phyloP scores from a whole-genome alignment of 2,113 vertebrate genomes.

The Anarrhichthys ocellatus region DNA sequence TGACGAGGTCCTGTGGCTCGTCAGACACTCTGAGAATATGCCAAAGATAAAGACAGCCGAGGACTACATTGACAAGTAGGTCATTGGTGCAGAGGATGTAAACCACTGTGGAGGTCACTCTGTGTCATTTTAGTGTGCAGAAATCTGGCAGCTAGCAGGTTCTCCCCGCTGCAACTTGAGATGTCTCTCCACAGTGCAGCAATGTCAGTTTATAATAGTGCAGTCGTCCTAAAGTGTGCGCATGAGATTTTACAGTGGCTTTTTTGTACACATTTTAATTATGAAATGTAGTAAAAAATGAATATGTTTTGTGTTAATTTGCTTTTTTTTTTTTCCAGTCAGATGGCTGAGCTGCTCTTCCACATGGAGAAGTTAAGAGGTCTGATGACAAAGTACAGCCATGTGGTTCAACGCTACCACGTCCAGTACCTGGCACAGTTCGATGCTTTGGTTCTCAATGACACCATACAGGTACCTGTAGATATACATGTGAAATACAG shows the following conservation, averaged over 20 bases:
- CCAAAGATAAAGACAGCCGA: slow-evolving; percentile 91
- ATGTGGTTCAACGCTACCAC: slow-evolving; percentile 89
- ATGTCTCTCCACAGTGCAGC: neutral
- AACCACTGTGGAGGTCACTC: neutral
- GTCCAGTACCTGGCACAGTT: slow-evolving; percentile 91
- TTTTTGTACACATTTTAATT: neutral
- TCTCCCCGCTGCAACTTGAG: neutral
- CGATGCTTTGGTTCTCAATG: slow-evolving; percentile 91
- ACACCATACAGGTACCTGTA: slow-evolving; percentile 89
- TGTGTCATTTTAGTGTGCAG: neutral
- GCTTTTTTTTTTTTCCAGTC: slow-evolving; percentile 74
- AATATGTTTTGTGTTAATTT: neutral
- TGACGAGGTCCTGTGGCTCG: slow-evolving; percentile 92
- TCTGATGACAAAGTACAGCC: slow-evolving; percentile 76
- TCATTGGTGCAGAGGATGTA: slow-evolving; percentile 20
- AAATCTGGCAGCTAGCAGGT: neutral
- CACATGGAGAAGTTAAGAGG: slow-evolving; percentile 86
- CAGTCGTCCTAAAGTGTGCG: neutral
- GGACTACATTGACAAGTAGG: slow-evolving; percentile 89
- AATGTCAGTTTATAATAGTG: neutral
- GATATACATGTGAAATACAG: neutral
- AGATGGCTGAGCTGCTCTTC: slow-evolving; percentile 89
- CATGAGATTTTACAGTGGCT: neutral
- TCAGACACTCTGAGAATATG: slow-evolving; percentile 91
- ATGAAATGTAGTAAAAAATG: neutral